These are phyloP conservation scores for Syncerus caffer DNA, from an alignment of 2,797 vertebrate species.

Conservation along the genomic window DNA sequence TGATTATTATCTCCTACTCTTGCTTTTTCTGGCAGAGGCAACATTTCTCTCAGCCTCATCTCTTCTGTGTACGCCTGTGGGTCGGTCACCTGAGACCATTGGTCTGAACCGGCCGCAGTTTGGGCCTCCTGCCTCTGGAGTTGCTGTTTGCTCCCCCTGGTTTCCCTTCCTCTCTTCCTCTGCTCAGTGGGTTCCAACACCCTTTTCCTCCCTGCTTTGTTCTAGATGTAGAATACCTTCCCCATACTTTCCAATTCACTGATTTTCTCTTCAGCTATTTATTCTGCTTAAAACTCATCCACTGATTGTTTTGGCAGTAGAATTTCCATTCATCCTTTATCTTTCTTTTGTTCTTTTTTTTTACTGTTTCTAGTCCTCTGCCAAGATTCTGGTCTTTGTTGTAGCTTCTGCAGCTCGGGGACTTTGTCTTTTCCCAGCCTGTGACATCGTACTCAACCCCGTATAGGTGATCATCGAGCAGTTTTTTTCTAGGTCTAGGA, in stretches of 20 bases:
- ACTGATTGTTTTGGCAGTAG: neutral
- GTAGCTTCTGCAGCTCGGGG: neutral
- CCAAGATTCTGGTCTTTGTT: too few relatives aligned
- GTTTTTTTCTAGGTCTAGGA: neutral
- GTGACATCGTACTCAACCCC: rapidly evolving
- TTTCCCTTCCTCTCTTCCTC: neutral
- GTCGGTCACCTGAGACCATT: rapidly evolving
- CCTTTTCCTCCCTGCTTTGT: rapidly evolving
- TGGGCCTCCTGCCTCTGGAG: neutral
- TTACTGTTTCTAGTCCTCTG: neutral
- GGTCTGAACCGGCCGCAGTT: rapidly evolving
- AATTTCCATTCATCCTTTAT: neutral
- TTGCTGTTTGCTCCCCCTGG: neutral
- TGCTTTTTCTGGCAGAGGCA: neutral
- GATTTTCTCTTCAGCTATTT: neutral
- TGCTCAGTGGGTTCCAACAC: rapidly evolving
- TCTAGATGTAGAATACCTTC: rapidly evolving
- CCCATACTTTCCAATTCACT: neutral
- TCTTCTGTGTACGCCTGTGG: rapidly evolving
- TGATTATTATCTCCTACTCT: neutral
- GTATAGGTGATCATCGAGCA: rapidly evolving
- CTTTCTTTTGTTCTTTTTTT: neutral
- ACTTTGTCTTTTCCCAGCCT: neutral
- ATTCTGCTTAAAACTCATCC: neutral
- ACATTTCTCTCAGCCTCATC: rapidly evolving